Evolutionary conservation across 2,113 vertebrate species (phyloP), one percentile per base, ranked within the genome.

Genomic region (Trematocara marginatum): DNA sequence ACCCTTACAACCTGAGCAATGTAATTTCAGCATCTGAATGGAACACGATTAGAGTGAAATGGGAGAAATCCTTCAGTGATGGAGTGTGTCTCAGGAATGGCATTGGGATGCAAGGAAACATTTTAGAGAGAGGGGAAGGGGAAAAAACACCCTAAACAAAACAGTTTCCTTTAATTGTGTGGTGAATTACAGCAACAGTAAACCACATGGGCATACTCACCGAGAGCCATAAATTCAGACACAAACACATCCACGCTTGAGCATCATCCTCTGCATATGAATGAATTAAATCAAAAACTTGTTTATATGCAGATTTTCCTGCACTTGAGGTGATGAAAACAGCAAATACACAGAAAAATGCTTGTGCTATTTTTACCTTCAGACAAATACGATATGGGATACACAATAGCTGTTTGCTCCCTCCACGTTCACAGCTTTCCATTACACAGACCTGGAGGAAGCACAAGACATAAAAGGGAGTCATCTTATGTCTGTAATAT

Each of bases 291-390:
- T 92, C 34, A 88, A 78, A 91, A 88, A 93, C 91, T 90, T 94
- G 92, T 94, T 94, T 92, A 88, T 92, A 94, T 94, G 91, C 88
- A 93, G 90, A 94, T 93, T 94, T 87, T 2, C 2, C 11, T 18
- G 49, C n/a, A 9, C 69, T 11, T 16, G 76, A 40, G 74, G 85
- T 85, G 85, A 93, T 92, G 83, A 89, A 86, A 92, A 89, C 78
- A 85, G 79, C 80, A 84, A 87, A 85, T 88, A 87, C 90, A 82
- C 78, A 38, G 35, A 91, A 66, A 90, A 92, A 90, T 15, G 47
- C 35, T 83, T 59, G 45, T 71, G 85, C 81, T 94, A 90, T 93
- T 93, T 93, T 93, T 87, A 89, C 74, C 81, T 26, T 61, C 80
- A 83, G 53, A 88, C 66, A 81, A 87, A 91, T 78, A 57, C 38